Conservation (phyloP, 2,113 vertebrate genomes). For the Muntiacus muntjak region DNA sequence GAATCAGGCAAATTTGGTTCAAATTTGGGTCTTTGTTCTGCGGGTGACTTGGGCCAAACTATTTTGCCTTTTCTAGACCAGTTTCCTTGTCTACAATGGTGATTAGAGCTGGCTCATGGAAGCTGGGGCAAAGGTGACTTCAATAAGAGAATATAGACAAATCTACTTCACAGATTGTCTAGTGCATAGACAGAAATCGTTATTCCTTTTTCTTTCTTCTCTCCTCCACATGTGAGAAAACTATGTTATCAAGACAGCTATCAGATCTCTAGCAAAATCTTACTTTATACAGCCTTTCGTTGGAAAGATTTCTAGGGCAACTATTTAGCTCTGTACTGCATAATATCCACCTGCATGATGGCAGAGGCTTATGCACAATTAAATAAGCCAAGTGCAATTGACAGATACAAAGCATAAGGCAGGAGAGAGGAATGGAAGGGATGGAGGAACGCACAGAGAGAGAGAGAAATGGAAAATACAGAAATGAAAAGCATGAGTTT, state of each 20-base stretch:
- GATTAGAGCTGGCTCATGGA: background rate
- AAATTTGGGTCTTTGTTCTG: background rate
- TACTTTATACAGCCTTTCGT: background rate
- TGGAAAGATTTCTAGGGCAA: background rate
- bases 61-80: background rate
- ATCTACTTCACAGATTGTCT: background rate
- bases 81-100: background rate
- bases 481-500: background rate
- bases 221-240: background rate
- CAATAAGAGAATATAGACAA: background rate
- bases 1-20: background rate
- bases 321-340: background rate
- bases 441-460: background rate
- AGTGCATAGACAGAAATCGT: background rate
- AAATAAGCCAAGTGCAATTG: background rate
- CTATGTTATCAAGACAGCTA: background rate
- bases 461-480: background rate
- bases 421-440: background rate
- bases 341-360: background rate
- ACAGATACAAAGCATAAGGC: background rate
- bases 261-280: background rate
- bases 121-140: background rate
- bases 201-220: background rate
- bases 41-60: background rate
- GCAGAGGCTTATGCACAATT: background rate